phyloP scores from a whole-genome alignment of 2,888 invertebrate species.

The Idaea straminata region DNA sequence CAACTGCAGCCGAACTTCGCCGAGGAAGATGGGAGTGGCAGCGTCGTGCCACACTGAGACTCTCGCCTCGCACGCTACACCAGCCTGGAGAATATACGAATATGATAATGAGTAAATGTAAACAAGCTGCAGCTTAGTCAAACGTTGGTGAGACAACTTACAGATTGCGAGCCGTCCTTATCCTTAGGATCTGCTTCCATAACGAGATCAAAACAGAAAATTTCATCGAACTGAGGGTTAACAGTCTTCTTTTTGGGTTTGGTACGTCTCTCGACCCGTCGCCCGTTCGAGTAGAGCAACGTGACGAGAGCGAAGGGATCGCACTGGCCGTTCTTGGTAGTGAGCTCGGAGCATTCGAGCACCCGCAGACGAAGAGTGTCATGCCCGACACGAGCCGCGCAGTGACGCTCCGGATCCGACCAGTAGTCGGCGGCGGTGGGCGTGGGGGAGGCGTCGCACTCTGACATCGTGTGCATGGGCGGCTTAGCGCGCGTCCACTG shows the following conservation, averaged over 20 bases:
- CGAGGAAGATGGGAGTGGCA: conserved; percentile 91
- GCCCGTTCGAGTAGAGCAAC: conserved; percentile 89
- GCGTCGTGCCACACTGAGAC: conserved; percentile 94
- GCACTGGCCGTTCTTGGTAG: conserved; percentile 93
- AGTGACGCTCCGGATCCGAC: conserved; percentile 75
- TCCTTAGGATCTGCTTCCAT: conserved; percentile 80
- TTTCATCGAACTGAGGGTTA: conserved; percentile 93
- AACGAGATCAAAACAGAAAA: conserved; percentile 87
- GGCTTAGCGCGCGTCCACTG: conserved; percentile 68
- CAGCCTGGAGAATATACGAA: conserved; percentile 53
- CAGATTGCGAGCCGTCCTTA: conserved; percentile 78
- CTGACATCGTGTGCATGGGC: conserved; percentile 69
- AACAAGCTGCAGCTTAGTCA: neutral
- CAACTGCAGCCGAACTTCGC: conserved; percentile 91
- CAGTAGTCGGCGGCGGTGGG: conserved; percentile 76
- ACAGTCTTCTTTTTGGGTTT: conserved; percentile 94
- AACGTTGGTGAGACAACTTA: conserved; percentile 39
- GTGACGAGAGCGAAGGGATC: conserved; percentile 93
- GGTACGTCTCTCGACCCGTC: conserved; percentile 88
- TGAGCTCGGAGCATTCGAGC: conserved; percentile 92
- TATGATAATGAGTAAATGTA: neutral
- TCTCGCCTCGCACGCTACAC: conserved; percentile 89
- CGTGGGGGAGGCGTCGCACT: conserved; percentile 61
- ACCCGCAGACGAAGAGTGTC: conserved; percentile 83
- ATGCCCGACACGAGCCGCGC: conserved; percentile 67